A percentile compares a stretch with the other conserved stretches of the same genome.
These are phyloP conservation scores for Hedychridium roseum DNA, from an alignment of 2,888 invertebrate genomes.

Conservation along the genomic window DNA sequence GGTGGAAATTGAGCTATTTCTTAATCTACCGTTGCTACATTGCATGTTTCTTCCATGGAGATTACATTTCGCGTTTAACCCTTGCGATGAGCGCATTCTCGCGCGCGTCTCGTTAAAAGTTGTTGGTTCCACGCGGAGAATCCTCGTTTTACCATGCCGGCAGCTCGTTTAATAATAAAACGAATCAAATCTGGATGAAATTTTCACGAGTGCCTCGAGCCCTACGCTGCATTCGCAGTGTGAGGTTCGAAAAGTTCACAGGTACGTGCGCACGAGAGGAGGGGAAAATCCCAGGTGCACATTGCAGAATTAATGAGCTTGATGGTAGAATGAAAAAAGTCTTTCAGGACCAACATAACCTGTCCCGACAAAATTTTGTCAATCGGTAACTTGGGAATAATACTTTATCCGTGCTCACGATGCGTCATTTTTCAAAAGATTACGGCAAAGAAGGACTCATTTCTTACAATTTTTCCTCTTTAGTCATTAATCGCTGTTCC, in stretches of 20 bases:
- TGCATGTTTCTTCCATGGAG: neutral
- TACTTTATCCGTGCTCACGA: too few species aligned
- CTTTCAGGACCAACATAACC: neutral
- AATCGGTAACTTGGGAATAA: too few species aligned
- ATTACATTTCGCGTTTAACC: neutral
- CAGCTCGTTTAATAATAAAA: constrained; percentile 27
- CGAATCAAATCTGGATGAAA: constrained; percentile 38
- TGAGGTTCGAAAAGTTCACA: constrained; percentile 22
- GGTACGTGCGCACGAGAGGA: constrained; percentile 18
- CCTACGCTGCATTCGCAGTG: constrained; percentile 14
- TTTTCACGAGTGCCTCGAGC: constrained; percentile 19
- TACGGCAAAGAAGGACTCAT: too few species aligned
- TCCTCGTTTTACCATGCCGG: constrained; percentile 1
- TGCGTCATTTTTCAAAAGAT: too few species aligned
- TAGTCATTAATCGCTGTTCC: too few species aligned
- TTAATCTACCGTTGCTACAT: neutral
- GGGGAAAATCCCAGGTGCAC: constrained; percentile 11
- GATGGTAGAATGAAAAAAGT: constrained; percentile 31
- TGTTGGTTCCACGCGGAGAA: too few species aligned
- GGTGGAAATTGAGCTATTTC: neutral
- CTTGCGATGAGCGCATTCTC: neutral
- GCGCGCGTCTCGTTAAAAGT: too few species aligned
- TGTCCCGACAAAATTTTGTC: too few species aligned
- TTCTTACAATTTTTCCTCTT: too few species aligned
- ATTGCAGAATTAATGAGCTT: constrained; percentile 34